Conservation (phyloP, 2,888 invertebrate genomes). For the Omphaloscelis lunosa region DNA sequence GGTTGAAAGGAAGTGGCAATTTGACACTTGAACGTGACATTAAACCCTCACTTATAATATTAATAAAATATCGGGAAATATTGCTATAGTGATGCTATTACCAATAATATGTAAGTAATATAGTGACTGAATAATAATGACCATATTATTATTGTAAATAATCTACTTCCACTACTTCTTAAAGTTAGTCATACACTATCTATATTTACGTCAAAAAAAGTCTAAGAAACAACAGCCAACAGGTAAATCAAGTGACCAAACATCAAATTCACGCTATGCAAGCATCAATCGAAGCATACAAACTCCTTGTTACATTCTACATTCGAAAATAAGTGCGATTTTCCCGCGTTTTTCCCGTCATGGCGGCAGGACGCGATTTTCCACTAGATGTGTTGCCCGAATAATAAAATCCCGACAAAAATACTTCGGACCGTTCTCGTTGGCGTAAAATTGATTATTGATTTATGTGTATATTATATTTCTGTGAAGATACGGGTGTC, state of each 20-base stretch:
- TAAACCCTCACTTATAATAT: constrained; percentile 2
- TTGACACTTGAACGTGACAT: constrained; percentile 2
- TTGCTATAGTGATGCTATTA: background rate
- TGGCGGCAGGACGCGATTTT: constrained; percentile 83
- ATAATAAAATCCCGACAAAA: constrained; percentile 85
- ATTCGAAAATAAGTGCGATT: constrained; percentile 76
- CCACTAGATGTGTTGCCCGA: constrained; percentile 84
- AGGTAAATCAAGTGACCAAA: constrained; percentile 60
- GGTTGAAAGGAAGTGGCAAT: constrained; percentile 22
- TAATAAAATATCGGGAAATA: background rate
- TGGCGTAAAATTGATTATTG: constrained; percentile 89
- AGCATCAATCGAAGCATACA: constrained; percentile 68
- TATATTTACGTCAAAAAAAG: constrained; percentile 14
- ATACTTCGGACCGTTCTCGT: constrained; percentile 79
- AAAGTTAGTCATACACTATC: background rate
- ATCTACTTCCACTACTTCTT: background rate
- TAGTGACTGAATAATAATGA: background rate
- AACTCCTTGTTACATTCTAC: constrained; percentile 72
- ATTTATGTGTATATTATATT: constrained; percentile 80
- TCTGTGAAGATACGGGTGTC: constrained; percentile 67
- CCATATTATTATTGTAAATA: too few relatives aligned
- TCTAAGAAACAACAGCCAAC: constrained; percentile 41
- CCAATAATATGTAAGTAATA: too few relatives aligned
- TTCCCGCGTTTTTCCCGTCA: constrained; percentile 73
- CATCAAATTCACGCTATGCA: constrained; percentile 60